Base-by-base conservation (phyloP, 2,888 invertebrate genomes). In the Athripsodes cinereus region DNA sequence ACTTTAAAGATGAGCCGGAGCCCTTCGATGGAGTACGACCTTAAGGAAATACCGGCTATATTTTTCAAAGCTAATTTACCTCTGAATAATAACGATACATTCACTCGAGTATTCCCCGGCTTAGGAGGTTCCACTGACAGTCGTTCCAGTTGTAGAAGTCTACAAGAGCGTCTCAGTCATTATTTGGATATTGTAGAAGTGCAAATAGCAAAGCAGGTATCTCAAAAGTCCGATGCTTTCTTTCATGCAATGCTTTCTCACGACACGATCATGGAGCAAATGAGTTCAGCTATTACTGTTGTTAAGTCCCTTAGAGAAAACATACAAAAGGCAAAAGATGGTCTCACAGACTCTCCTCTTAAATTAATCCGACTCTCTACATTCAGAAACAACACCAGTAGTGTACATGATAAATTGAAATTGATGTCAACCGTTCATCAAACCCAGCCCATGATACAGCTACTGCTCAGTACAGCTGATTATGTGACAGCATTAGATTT, bases 221-320 rank as follows among this genome's bases (percentile, higher is more conserved):
- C 96, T 22, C 88, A 90, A 67, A 95, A 96, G 71, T 96, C 96
- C 10, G 93, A 93, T 66, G 96, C 96, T 18, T 99, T 98, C 77
- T 99, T 98, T 71, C 91, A 95, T 73, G 97, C 97, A 1, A 97
- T 99, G 91, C 88, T 96, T 55, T 97, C 97, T 6, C 98, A 99
- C 74, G 96, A 98, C 71, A 90, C 92, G 22, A 88, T 99, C 52
- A 93, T 97, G 87, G 94, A 95, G 66, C 92, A 97, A 70, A 88
- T 99, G 82, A 87, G 87, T 1, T 84, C 86, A 69, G 92, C 94
- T 19, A 84, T 89, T 10, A 82, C 80, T 59, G 88, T 90, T 68
- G 88, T 94, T 26, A 82, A 85, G 68, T 78, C 80, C 50, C 78
- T 92, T 52, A 81, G 92, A 65, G 79, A 84, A 63, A 89, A 89